Evolutionary conservation across 2,797 vertebrate species (phyloP), one percentile per base, ranked within the genome.

Genomic region (Neostethus bicornis): DNA sequence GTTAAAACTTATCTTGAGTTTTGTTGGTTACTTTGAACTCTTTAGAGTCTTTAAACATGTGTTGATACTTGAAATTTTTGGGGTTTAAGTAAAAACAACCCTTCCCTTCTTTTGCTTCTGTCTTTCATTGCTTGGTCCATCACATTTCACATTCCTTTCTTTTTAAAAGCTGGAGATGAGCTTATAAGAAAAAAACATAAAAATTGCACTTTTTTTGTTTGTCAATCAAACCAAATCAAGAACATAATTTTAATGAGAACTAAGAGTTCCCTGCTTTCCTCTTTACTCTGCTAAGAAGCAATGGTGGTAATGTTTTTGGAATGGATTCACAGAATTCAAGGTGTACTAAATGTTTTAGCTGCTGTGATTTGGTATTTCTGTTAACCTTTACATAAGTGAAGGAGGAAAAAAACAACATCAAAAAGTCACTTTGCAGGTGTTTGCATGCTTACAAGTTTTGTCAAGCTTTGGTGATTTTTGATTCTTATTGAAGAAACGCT

Each of bases 111-210:
- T n/a, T n/a, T n/a, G n/a, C n/a, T n/a, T n/a, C n/a, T n/a, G n/a
- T n/a, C n/a, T n/a, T n/a, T n/a, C n/a, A n/a, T n/a, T n/a, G n/a
- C n/a, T n/a, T n/a, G n/a, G n/a, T n/a, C n/a, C n/a, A n/a, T n/a
- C 17, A 32, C 11, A 16, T 1, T 17, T n/a, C 53, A 21, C 37
- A 25, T 14, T 45, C 4, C 7, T 21, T 7, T 35, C 19, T 16
- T 16, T 46, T 56, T 62, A 14, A 34, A 47, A 17, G 25, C 11
- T 12, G 20, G 4, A 26, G n/a, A 16, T 14, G 62, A 67, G 25
- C 13, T 37, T 16, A 23, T 23, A 21, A 57, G 21, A 29, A 17
- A 52, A 25, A 9, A 63, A 66, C 50, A 38, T 41, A 50, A 70
- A 20, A 34, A 28, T n/a, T 32, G 43, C n/a, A n/a, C n/a, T n/a